A percentile compares a stretch with the other conserved stretches of the same genome.
Evolutionary conservation across 2,888 invertebrate genomes (phyloP).

Genomic region (Mesorhabditis sp.): DNA sequence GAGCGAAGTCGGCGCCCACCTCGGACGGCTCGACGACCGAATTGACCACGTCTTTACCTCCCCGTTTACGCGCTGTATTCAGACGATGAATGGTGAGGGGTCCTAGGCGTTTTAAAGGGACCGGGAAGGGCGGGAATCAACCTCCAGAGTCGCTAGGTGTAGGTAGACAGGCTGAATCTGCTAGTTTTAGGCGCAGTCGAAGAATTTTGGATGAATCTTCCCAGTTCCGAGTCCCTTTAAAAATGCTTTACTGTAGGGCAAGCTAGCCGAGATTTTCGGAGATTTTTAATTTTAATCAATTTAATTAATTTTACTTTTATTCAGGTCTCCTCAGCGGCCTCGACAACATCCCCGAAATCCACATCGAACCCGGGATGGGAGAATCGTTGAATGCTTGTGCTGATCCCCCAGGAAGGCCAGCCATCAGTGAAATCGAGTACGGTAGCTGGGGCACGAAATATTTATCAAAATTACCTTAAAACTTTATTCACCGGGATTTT

Average conservation of each 20-base stretch:
- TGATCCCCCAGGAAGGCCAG: slow-evolving; percentile 36
- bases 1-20: slow-evolving; percentile 40
- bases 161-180: too few species aligned
- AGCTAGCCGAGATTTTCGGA: slow-evolving; percentile 18
- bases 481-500: too few species aligned
- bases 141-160: too few species aligned
- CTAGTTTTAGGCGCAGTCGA: too few species aligned
- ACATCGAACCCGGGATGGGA: slow-evolving; percentile 50
- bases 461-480: slow-evolving; percentile 17
- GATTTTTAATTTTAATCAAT: not conserved
- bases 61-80: slow-evolving; percentile 52
- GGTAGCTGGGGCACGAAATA: not conserved
- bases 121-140: too few species aligned
- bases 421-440: slow-evolving; percentile 33
- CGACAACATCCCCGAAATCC: slow-evolving; percentile 26
- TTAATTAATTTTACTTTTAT: not conserved
- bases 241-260: too few species aligned
- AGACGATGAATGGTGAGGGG: slow-evolving; percentile 28
- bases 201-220: too few species aligned
- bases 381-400: slow-evolving; percentile 42
- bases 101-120: too few species aligned
- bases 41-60: slow-evolving; percentile 48
- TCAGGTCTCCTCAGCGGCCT: slow-evolving; percentile 8
- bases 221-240: too few species aligned
- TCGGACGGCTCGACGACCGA: slow-evolving; percentile 26